Evolutionary conservation across 2,113 vertebrate genomes (phyloP).

Genomic region (Eclectus roratus): DNA sequence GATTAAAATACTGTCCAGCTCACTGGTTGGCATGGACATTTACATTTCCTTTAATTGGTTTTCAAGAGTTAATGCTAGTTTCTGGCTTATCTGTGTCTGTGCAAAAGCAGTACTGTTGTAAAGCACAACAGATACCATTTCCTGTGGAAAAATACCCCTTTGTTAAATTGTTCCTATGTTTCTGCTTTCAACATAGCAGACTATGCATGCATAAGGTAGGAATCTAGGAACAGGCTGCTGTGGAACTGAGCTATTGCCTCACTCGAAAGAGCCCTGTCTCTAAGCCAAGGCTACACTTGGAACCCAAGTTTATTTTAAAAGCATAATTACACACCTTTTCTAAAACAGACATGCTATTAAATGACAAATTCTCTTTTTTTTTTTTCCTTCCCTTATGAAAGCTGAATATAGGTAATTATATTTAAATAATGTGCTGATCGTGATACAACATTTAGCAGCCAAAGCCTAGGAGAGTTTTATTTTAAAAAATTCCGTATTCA

Average conservation of each 20-base stretch:
- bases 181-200: neutral
- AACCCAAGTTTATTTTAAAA: conserved; percentile 53
- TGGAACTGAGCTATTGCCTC: neutral
- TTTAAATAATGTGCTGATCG: conserved; percentile 42
- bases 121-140: neutral
- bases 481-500: neutral
- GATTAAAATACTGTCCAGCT: neutral
- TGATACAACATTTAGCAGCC: conserved; percentile 40
- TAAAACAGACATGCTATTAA: conserved; percentile 44
- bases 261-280: conserved; percentile 4
- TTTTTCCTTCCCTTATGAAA: conserved; percentile 9
- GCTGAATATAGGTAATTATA: conserved; percentile 54
- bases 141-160: neutral
- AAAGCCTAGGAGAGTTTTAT: conserved; percentile 17
- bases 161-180: neutral
- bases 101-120: neutral
- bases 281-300: conserved; percentile 19
- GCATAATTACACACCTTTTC: conserved; percentile 43
- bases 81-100: neutral
- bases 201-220: neutral
- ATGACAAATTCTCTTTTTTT: neutral
- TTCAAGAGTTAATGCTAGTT: neutral
- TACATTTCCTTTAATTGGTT: neutral
- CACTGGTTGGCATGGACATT: neutral
- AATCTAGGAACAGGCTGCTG: neutral